These are phyloP conservation scores for Ailurus styani DNA, from an alignment of 2,113 vertebrate genomes.

Conservation along the genomic window DNA sequence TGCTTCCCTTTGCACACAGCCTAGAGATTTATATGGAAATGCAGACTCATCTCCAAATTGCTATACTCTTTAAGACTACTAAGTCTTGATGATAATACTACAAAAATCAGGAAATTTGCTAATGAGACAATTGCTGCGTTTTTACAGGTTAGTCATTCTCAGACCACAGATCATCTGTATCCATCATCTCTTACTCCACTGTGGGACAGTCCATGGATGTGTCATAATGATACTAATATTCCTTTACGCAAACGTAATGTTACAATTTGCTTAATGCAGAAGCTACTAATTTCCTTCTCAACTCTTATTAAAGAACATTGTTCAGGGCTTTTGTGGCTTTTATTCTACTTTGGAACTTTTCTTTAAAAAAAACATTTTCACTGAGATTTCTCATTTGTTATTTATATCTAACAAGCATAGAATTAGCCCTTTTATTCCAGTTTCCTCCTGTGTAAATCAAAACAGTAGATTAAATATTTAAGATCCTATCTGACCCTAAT, in stretches of 20 bases:
- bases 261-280: background rate
- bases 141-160: background rate
- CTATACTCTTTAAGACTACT: background rate
- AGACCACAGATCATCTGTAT: background rate
- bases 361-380: background rate
- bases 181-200: background rate
- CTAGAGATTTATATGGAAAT: background rate
- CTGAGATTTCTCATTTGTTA: background rate
- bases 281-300: background rate
- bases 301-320: background rate
- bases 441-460: background rate
- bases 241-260: background rate
- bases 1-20: background rate
- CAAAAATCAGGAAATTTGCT: background rate
- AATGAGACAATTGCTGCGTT: background rate
- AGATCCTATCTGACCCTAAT: background rate
- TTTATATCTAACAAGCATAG: background rate
- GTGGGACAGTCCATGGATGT: background rate
- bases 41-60: background rate
- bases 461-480: background rate
- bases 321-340: background rate
- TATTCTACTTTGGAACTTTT: background rate
- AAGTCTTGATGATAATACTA: background rate
- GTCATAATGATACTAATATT: background rate
- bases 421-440: background rate